These are phyloP conservation scores for Ischnus inquisitorius DNA, from an alignment of 2,888 invertebrate species.

Conservation along the genomic window DNA sequence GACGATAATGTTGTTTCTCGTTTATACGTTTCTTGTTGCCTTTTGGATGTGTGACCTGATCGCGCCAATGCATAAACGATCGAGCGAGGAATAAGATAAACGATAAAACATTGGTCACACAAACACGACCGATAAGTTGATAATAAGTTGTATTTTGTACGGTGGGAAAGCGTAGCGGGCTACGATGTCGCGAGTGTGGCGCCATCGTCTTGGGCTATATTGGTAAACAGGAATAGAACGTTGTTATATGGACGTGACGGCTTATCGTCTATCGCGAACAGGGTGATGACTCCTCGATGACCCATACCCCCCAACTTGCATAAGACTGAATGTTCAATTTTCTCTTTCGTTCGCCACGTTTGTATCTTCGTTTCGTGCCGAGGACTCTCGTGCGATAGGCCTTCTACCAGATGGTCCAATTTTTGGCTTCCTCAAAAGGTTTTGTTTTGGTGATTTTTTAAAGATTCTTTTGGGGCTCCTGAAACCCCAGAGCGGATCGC, in stretches of 20 bases:
- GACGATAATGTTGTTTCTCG: background rate
- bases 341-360: constrained; percentile 39
- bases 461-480: too few species aligned
- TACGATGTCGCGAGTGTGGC: constrained; percentile 36
- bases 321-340: constrained; percentile 64
- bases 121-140: constrained; percentile 47
- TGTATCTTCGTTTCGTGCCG: background rate
- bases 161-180: background rate
- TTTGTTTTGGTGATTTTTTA: too few species aligned
- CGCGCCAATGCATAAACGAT: background rate
- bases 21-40: background rate
- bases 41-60: constrained; percentile 32
- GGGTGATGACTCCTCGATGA: constrained; percentile 76
- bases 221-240: constrained; percentile 76
- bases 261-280: constrained; percentile 62
- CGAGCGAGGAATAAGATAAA: constrained; percentile 9
- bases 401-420: background rate
- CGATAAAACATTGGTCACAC: constrained; percentile 23
- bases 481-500: too few species aligned
- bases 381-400: background rate
- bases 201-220: constrained; percentile 66
- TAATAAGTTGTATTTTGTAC: constrained; percentile 34
- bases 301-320: constrained; percentile 71
- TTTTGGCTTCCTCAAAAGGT: too few species aligned
- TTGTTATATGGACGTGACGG: constrained; percentile 72